phyloP scores from a whole-genome alignment of 1,140 invertebrate species.

The Micrasema minimum region DNA sequence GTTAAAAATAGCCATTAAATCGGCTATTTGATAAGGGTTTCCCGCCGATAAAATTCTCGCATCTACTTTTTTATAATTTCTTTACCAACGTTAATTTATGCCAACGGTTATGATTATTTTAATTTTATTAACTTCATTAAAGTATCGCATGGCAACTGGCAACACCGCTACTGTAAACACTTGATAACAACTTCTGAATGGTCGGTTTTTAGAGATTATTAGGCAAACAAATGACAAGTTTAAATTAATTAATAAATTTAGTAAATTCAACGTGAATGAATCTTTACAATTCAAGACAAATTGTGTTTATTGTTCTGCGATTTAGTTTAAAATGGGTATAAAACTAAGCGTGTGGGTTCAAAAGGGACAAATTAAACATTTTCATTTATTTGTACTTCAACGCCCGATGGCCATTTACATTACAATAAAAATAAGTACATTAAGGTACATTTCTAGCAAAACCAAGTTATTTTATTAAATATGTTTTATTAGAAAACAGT shows the following conservation, averaged over 20 bases:
- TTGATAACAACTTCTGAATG: not conserved
- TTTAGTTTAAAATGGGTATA: no score
- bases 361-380: no score
- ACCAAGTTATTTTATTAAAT: no score
- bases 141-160: conserved; percentile 16
- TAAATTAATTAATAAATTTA: not conserved
- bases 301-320: no score
- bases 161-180: conserved; percentile 1
- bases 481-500: no score
- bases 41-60: conserved; percentile 13
- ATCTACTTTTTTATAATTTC: conserved; percentile 13
- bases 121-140: conserved; percentile 9
- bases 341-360: no score
- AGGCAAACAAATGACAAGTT: conserved; percentile 23
- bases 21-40: conserved; percentile 11
- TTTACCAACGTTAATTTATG: not conserved
- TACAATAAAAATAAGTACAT: no score
- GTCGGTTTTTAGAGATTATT: conserved; percentile 17
- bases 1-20: not conserved
- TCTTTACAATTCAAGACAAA: no score
- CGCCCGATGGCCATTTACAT: no score
- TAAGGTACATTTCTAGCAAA: no score
- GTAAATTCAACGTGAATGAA: no score
- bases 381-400: no score
- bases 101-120: conserved; percentile 1